Conservation (phyloP, 2,888 invertebrate species). For the Pollenia angustigena region DNA sequence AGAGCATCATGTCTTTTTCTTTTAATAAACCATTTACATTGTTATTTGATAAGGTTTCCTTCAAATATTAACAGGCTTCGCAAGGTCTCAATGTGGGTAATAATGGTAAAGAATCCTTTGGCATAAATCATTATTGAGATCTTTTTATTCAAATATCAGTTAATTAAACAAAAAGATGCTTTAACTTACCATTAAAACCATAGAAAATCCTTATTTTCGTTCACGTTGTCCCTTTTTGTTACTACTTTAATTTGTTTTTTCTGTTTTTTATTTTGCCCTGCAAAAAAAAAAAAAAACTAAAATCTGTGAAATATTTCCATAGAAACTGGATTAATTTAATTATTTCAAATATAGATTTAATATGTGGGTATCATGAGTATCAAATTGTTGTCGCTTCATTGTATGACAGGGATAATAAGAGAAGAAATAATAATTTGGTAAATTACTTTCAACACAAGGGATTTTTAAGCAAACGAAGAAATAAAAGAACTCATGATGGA, state of each 20-base stretch:
- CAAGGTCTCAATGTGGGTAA: too few species aligned
- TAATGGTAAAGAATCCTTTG: neutral
- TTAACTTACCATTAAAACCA: slow-evolving; percentile 16
- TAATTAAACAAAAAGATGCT: slow-evolving; percentile 12
- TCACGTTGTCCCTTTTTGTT: neutral
- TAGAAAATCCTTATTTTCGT: slow-evolving; percentile 19
- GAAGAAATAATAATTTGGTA: neutral
- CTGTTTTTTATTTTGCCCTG: neutral
- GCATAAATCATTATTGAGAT: neutral
- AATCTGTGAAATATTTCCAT: slow-evolving; percentile 21
- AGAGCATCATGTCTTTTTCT: neutral
- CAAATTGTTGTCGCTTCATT: slow-evolving; percentile 2
- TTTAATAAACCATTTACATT: neutral
- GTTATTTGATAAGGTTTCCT: slow-evolving; percentile 4
- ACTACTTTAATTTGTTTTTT: neutral
- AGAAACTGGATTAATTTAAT: slow-evolving; percentile 23
- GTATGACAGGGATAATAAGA: neutral
- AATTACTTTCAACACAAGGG: slow-evolving; percentile 45
- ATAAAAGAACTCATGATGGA: neutral
- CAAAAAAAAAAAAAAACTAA: neutral
- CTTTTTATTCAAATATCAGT: neutral
- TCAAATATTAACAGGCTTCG: neutral
- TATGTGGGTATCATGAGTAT: neutral
- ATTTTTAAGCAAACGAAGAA: slow-evolving; percentile 29
- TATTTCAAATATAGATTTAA: slow-evolving; percentile 30